Base-by-base conservation (phyloP, 1,140 invertebrate genomes). In the Drosophila elegans region DNA sequence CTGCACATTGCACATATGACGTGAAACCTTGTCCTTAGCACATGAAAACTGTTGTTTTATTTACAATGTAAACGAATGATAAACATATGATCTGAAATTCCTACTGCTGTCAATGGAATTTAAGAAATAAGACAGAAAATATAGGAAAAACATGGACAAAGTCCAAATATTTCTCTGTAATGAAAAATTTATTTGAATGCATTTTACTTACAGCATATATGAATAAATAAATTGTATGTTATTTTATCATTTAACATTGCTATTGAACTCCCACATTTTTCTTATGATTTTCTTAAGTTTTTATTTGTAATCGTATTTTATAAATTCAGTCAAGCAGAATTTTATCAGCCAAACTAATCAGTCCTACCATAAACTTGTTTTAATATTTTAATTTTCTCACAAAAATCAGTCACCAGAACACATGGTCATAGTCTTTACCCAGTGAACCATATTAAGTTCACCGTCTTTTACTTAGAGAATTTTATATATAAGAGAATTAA, bases 1-100 rank as follows among this genome's bases (percentile, higher is more conserved):
- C n/a, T 45, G 64, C 46, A 48, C 64, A 68, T 42, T 68, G 79
- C 63, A 69, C 64, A 64, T 72, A 57, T 25, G 51, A 59, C 36
- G 55, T 66, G 54, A 72, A 89, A 88, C 84, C 84, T 88, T 89
- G 83, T 88, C 83, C 83, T 88, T 89, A 88, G 67, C 79, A 73
- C 80, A 88, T 89, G 84, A 88, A 79, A 68, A 77, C 53, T 64
- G 61, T 74, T 77, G 64, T 57, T 74, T 74, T n/a, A 16, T 77
- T 79, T 78, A 86, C 67, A 76, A 54, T 68, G 51, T 77, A 55
- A 60, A 45, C 44, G 51, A 60, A 77, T 77, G 52, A 75, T 75
- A 74, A 72, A 72, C 68, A 72, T 71, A 56, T 71, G 66, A 71
- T 25, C 44, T 64, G 29, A 71, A 71, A 71, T 71, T 71, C 64